These are phyloP conservation scores for Sclerurus mexicanus DNA, from an alignment of 2,113 vertebrate species.

Conservation along the genomic window DNA sequence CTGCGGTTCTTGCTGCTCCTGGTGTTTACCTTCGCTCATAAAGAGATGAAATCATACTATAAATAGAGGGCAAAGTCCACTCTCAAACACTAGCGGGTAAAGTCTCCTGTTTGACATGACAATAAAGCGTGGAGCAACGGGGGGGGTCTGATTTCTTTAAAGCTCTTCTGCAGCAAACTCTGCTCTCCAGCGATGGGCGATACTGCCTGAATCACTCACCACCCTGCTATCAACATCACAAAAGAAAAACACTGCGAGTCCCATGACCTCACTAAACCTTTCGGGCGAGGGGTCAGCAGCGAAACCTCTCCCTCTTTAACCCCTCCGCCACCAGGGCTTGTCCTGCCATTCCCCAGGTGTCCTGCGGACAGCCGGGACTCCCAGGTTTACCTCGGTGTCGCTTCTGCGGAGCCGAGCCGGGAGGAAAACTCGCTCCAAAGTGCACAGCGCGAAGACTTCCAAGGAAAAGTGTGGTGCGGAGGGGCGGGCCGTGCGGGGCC, in stretches of 20 bases:
- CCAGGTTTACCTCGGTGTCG: rapidly evolving
- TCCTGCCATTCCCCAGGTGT: neutral
- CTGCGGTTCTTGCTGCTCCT: neutral
- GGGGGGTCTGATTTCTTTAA: neutral
- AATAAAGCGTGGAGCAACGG: neutral
- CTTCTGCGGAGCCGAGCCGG: no score
- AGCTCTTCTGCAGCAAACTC: neutral
- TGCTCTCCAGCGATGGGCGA: neutral
- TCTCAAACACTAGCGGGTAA: neutral
- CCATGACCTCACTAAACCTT: neutral
- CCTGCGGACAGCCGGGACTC: rapidly evolving
- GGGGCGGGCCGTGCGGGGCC: neutral
- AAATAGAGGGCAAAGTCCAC: conserved; percentile 47
- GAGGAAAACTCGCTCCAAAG: neutral
- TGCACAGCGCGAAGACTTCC: rapidly evolving
- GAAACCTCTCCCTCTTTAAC: neutral
- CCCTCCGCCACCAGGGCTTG: neutral
- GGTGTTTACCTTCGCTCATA: conserved; percentile 26
- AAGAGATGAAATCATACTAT: conserved; percentile 37
- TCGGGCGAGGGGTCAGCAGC: neutral
- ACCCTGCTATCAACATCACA: neutral
- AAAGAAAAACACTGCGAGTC: neutral
- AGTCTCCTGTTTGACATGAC: conserved; percentile 11
- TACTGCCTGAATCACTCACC: neutral
- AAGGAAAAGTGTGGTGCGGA: neutral